Evolutionary conservation across 2,797 vertebrate genomes (phyloP).

Genomic region (Sphenopsis melanotis): DNA sequence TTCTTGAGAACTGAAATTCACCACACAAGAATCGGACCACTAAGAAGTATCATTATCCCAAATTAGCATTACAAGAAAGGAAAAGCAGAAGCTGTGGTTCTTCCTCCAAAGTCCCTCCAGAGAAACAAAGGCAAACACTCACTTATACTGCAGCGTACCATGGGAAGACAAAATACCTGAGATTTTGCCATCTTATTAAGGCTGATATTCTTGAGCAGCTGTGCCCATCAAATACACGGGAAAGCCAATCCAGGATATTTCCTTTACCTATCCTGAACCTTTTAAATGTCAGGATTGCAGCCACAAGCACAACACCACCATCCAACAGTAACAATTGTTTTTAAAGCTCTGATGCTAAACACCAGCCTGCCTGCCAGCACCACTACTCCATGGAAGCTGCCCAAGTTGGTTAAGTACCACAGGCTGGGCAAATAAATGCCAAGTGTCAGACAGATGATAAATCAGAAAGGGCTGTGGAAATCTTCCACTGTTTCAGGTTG

Average conservation of each 20-base stretch:
- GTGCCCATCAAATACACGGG: background rate
- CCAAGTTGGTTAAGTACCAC: conserved; percentile 41
- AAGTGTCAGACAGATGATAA: conserved; percentile 29
- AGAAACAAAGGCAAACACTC: background rate
- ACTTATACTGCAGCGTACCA: background rate
- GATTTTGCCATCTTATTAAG: background rate
- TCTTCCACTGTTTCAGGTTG: background rate
- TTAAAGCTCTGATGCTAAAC: conserved; percentile 6
- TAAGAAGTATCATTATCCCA: background rate
- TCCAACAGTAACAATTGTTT: conserved; percentile 7
- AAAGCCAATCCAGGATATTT: background rate
- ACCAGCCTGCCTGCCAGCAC: background rate
- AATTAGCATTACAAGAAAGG: background rate
- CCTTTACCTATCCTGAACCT: background rate
- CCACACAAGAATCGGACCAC: background rate
- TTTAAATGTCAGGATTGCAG: background rate
- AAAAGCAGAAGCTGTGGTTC: background rate
- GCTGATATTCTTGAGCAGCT: background rate
- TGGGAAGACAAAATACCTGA: background rate
- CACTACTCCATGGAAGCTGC: conserved; percentile 13
- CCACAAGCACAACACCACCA: background rate
- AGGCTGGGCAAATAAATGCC: conserved; percentile 18
- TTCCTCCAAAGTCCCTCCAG: background rate
- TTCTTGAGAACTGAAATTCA: conserved; percentile 27
- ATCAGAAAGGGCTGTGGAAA: conserved; percentile 11